Evolutionary conservation across 2,113 vertebrate genomes (phyloP), one percentile per base, ranked within the genome.

Genomic region (Aegypius monachus): DNA sequence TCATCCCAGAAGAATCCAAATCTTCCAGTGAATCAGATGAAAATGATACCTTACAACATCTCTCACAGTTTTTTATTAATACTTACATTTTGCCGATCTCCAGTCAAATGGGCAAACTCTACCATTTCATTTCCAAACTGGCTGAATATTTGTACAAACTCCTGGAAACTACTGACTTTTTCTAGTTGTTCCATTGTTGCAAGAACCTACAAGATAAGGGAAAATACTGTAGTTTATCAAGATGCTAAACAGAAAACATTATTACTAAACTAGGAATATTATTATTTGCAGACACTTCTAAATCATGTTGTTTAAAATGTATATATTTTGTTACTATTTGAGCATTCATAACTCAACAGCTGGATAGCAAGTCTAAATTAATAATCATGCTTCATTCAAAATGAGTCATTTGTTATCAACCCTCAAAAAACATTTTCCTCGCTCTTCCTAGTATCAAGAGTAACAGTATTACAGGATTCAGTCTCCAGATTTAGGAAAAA

Each of bases 71-170:
- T 67, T 58, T 66, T 38, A 26, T 10, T 68, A 80, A 72, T 93
- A 98, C 99, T 98, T 98, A 99, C 99, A 96, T 99, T 99, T 98
- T 99, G 99, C 62, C 99, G 97, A 97, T 99, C 99, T 97, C 99
- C 99, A 27, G 99, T 99, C 89, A 99, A 98, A 98, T 99, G 99
- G 81, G 99, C 99, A 91, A 99, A 99, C 97, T 99, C 99, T 96
- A 99, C 99, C 99, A 99, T 99, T 98, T 99, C 99, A 79, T 99
- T 99, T 92, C 99, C 99, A 98, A 99, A 99, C 73, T 99, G 99
- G 96, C 99, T 99, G 98, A 99, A 99, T 98, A 99, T 99, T 97
- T 99, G 99, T 42, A 99, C 99, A 98, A 99, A 99, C 92, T 99
- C 99, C 97, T 99, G 99, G 98, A 99, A 99, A 97, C 99, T 99